Base-by-base conservation (phyloP, 2,113 vertebrate species). In the Phrynocephalus versicolor region DNA sequence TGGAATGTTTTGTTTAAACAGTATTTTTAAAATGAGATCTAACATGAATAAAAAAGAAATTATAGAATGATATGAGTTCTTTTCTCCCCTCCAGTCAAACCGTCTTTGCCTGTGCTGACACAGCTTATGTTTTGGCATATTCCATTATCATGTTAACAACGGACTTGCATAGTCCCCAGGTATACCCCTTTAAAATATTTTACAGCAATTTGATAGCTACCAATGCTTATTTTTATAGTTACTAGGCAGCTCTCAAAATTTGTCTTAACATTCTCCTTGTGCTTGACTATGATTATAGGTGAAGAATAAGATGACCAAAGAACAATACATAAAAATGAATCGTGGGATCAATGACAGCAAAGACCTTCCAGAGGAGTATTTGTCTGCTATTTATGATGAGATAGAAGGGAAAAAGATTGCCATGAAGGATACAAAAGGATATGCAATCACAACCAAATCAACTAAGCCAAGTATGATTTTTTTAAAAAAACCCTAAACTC, bases 251-350 rank as follows among this genome's bases (percentile, higher is more conserved):
- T 88, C 64, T 91, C 51, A 83, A 15, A 93, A 75, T 79, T 82
- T 87, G 30, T 85, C 78, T 70, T 6, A 0, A 79, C 16, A 78
- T 62, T 5, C 87, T 87, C 27, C 1, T 1, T 27, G n/a, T 35
- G 41, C 85, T 58, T 70, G 89, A 74, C 82, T 39, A 93, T n/a
- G n/a, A n/a, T 89, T 79, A 79, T 86, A 99, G 98, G 98, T 99
- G 71, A 99, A 99, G 93, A 99, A 98, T 94, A 99, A 99, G 94
- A 99, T 99, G 99, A 99, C 98, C 2, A 99, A 99, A 95, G 98
- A 99, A 72, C 98, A 99, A 89, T 99, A 99, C 95, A 99, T 99
- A 91, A 99, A 99, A 96, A 99, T 99, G 99, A 99, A 99, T 93
- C 96, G 98, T 3, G 99, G 99, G 2, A 99, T 99, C 86, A 99